Evolutionary conservation across 2,888 invertebrate genomes (phyloP).

Genomic region (Harpagoxenus sublaevis): DNA sequence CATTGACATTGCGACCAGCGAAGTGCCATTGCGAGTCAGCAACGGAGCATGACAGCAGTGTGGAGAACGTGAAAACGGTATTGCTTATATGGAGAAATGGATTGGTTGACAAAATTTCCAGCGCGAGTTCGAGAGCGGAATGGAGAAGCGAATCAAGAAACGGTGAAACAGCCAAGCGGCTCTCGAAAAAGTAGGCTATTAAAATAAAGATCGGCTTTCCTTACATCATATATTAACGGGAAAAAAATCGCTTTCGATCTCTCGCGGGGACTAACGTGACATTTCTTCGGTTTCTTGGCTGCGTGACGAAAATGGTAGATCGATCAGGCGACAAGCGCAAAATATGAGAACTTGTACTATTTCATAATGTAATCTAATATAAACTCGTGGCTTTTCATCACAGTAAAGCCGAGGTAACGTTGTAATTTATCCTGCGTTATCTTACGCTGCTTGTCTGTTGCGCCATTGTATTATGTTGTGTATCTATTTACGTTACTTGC

Average conservation of each 20-base stretch:
- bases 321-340: not conserved
- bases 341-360: not conserved
- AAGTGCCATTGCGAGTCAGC: slow-evolving; percentile 34
- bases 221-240: not conserved
- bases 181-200: slow-evolving; percentile 17
- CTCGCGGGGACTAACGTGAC: not conserved
- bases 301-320: slow-evolving; percentile 8
- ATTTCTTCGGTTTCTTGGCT: not conserved
- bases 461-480: not conserved
- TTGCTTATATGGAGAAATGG: not conserved
- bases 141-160: not conserved
- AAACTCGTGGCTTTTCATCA: not conserved
- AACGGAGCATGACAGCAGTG: slow-evolving; percentile 46
- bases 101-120: not conserved
- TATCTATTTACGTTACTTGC: not conserved
- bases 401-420: not conserved
- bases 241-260: slow-evolving; percentile 13
- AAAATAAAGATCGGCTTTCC: slow-evolving; percentile 9
- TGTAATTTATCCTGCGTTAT: not conserved
- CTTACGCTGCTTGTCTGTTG: not conserved
- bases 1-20: slow-evolving; percentile 65
- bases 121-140: not conserved
- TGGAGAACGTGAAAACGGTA: not conserved
- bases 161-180: not conserved
- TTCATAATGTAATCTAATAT: slow-evolving; percentile 12